Evolutionary conservation across 2,888 invertebrate genomes (phyloP), one percentile per base, ranked within the genome.

Genomic region (Allacma fusca): DNA sequence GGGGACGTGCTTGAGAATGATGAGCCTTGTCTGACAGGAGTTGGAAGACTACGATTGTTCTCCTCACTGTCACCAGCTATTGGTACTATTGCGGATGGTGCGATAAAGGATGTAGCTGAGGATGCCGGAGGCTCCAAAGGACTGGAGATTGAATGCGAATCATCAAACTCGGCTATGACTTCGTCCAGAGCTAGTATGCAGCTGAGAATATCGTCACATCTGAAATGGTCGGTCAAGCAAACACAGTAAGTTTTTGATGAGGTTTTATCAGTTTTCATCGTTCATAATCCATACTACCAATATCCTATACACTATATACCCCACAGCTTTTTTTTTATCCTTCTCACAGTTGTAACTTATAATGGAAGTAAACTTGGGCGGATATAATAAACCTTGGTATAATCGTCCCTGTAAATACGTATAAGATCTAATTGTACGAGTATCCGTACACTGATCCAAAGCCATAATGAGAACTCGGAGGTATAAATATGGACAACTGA

Each of bases 121-220:
- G 50, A 57, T 71, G 75, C 67, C 57, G 64, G 73, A 40, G 73
- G 40, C 34, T 73, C 73, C 34, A 40, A 13, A n/a, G 74, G 44
- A 74, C 65, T 74, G 43, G 74, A 74, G 13, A 65, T 44, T 24
- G 74, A 74, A 74, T 72, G 59, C 78, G 80, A 40, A 80, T 84
- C 84, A 76, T 84, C 83, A 78, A 83, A 84, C 77, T 83, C 82
- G 24, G 82, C 83, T 34, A 84, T 83, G 57, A 84, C 83, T 78
- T 83, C 83, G 75, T 84, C 84, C 81, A 84, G 76, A 12, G 81
- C 83, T n/a, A 83, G 82, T 65, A 84, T 83, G 62, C 83, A 83
- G 70, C 81, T 84, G 78, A 82, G 79, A 67, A 83, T 83, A 73
- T 84, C 84, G 72, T 84, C 84, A 76, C 81, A 81, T 80, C 84